Base-by-base conservation (phyloP, 1,140 invertebrate genomes). In the Wasmannia auropunctata region DNA sequence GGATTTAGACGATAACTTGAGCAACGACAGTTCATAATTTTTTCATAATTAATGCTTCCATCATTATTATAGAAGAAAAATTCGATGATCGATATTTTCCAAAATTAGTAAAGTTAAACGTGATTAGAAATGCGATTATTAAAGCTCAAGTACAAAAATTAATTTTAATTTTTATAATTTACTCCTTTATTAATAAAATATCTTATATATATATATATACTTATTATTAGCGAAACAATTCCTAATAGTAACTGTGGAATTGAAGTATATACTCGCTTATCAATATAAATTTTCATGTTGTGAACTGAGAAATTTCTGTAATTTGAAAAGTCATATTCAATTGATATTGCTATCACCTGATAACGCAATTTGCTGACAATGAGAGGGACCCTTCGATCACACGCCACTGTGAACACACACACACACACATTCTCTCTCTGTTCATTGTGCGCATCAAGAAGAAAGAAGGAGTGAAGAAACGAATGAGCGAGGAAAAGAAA, bases 361-460 rank as follows among this genome's bases (percentile, higher is more conserved):
- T 70, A 67, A 67, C n/a, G 22, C 31, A 14, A 69, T 43, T 43
- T 49, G 16, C n/a, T 16, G 60, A 63, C 7, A 63, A 34, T 31
- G 40, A 28, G 8, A 54, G 22, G 10, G 14, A 2, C 11, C 51
- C 51, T 83, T 83, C 37, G 51, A 69, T 83, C 34, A 72, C 37
- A 58, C 79, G 79, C 40, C 79, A 83, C 19, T 83, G 79, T 58
- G 49, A n/a, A n/a, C n/a, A n/a, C n/a, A n/a, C n/a, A 1, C 31
- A 2, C 60, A 34, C 58, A 28, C 31, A 43, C 34, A 43, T 28
- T 70, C 16, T 70, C n/a, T 74, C 51, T 81, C 72, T 28, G 11
- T 40, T 56, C 16, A 75, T 1, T n/a, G 31, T 28, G 62, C 76
- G 34, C 49, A n/a, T 56, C 34, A 49, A 83, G 14, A 19, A 87